phyloP scores from a whole-genome alignment of 2,797 vertebrate genomes.

The Podarcis lilfordi region DNA sequence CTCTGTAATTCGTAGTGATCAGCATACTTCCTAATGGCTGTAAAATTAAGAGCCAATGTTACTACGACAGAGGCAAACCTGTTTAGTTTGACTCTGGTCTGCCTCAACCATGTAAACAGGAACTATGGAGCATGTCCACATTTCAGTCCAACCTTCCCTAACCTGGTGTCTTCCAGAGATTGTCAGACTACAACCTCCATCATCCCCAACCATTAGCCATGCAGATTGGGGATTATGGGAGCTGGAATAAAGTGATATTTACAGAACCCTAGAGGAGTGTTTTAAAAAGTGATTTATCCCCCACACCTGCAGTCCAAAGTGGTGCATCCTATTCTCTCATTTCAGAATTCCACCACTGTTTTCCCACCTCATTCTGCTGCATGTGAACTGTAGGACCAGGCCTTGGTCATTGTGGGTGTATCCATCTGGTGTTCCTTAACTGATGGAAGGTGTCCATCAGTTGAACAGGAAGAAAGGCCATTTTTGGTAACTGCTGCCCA shows the following conservation, averaged over 20 bases:
- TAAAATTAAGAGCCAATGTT: not conserved
- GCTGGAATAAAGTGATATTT: not conserved
- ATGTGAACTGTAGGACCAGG: too few species aligned
- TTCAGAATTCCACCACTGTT: too few species aligned
- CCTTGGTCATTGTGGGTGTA: too few species aligned
- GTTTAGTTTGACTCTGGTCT: not conserved
- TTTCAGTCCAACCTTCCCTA: too few species aligned
- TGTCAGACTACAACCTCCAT: not conserved
- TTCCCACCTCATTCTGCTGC: too few species aligned
- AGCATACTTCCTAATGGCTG: not conserved
- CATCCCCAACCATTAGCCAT: not conserved
- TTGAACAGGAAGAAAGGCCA: too few species aligned
- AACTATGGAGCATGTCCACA: too few species aligned
- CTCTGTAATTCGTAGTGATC: not conserved
- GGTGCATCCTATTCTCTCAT: too few species aligned
- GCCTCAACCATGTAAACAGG: not conserved
- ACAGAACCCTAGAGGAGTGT: not conserved
- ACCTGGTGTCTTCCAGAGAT: not conserved
- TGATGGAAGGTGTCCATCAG: too few species aligned
- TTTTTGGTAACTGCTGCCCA: too few species aligned
- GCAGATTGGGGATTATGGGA: not conserved
- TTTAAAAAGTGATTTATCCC: not conserved
- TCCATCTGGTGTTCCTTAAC: too few species aligned
- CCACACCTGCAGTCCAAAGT: not conserved
- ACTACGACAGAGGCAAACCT: too few species aligned